Evolutionary conservation across 2,888 invertebrate species (phyloP).

Genomic region (Chouioia cunea): DNA sequence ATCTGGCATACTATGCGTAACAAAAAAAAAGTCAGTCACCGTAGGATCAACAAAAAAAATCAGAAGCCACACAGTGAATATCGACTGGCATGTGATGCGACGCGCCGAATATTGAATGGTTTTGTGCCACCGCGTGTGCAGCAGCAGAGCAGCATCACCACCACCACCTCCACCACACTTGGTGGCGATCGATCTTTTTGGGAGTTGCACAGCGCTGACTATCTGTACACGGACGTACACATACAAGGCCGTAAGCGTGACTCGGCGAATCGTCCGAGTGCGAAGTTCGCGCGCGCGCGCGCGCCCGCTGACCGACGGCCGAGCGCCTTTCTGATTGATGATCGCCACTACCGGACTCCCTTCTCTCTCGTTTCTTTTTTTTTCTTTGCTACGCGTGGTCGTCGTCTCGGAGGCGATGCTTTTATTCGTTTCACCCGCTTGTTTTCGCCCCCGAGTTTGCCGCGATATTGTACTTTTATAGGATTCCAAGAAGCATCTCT

Average conservation of each 20-base stretch:
- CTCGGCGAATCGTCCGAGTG: conserved; percentile 46
- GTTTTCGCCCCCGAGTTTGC: conserved; percentile 4
- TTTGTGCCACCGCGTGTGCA: too few relatives aligned
- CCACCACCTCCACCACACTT: too few relatives aligned
- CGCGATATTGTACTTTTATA: not conserved
- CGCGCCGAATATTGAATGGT: conserved; percentile 32
- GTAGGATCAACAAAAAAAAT: conserved; percentile 1
- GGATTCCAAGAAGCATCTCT: not conserved
- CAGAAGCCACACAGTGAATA: conserved; percentile 6
- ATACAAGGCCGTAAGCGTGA: conserved; percentile 40
- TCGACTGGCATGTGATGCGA: conserved; percentile 21
- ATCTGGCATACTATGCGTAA: too few relatives aligned
- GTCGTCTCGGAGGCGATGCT: conserved; percentile 4
- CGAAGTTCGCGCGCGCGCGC: conserved; percentile 62
- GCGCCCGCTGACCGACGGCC: conserved; percentile 59
- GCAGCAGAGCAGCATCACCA: too few relatives aligned
- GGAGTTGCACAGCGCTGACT: not conserved
- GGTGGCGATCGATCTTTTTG: conserved; percentile 44
- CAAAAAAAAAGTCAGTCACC: too few relatives aligned
- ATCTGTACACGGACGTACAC: not conserved
- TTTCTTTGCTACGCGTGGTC: conserved; percentile 43
- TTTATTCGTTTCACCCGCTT: conserved; percentile 32
- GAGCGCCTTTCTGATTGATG: conserved; percentile 65
- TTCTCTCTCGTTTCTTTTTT: conserved; percentile 51
- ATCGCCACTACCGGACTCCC: conserved; percentile 66